phyloP scores from a whole-genome alignment of 2,113 vertebrate genomes.

The Cisticola juncidis region DNA sequence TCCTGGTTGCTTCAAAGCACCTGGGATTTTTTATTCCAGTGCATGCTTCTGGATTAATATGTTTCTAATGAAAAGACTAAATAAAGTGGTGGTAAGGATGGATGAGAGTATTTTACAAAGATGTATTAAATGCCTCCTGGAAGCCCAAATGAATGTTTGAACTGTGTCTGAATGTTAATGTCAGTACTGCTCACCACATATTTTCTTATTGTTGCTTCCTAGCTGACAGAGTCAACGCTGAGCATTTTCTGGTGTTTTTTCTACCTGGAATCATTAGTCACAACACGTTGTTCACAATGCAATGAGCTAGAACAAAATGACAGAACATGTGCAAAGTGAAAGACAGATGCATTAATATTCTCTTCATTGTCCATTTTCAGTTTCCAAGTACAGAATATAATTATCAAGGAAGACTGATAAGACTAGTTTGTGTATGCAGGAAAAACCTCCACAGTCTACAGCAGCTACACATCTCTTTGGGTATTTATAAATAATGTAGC shows the following conservation, averaged over 20 bases:
- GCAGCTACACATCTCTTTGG: neutral
- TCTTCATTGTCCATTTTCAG: neutral
- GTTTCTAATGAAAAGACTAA: neutral
- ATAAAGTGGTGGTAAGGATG: neutral
- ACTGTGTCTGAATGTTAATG: neutral
- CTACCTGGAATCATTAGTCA: neutral
- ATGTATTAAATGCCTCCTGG: neutral
- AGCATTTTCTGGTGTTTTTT: constrained; percentile 21
- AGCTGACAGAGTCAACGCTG: neutral
- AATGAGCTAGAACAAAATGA: constrained; percentile 19
- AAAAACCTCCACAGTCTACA: neutral
- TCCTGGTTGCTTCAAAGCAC: neutral
- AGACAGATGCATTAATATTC: constrained; percentile 13
- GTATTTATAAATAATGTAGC: neutral
- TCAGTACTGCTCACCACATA: neutral
- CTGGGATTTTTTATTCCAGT: neutral
- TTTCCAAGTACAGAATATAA: neutral
- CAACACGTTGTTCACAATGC: neutral
- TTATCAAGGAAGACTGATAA: neutral
- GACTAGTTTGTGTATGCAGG: neutral
- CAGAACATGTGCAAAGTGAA: neutral
- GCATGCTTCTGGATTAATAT: neutral
- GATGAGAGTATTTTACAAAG: neutral
- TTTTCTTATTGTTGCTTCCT: neutral
- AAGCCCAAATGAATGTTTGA: neutral